Conservation (phyloP, 1,140 invertebrate genomes). For the Leptinotarsa defecta region DNA sequence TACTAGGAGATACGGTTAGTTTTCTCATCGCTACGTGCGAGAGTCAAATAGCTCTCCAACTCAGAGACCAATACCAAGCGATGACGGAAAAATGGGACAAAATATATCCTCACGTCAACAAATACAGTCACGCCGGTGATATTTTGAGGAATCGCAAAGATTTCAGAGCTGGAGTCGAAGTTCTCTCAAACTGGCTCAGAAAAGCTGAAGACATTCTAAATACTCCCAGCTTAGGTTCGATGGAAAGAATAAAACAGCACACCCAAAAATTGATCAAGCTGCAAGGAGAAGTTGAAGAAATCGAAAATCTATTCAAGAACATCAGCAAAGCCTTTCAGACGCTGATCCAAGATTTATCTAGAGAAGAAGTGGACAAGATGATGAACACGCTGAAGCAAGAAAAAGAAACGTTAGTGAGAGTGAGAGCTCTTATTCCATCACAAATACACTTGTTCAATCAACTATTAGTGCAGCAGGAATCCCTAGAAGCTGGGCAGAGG, state of each 20-base stretch:
- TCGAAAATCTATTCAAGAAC: conserved; percentile 87
- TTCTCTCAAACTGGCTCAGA: conserved; percentile 78
- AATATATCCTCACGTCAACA: conserved; percentile 79
- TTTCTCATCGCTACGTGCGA: conserved; percentile 88
- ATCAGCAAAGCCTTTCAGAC: conserved; percentile 89
- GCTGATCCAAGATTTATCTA: conserved; percentile 85
- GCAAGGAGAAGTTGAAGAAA: conserved; percentile 79
- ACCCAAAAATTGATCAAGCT: conserved; percentile 78
- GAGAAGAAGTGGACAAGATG: conserved; percentile 88
- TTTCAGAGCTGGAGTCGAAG: conserved; percentile 76
- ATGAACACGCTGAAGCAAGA: conserved; percentile 88
- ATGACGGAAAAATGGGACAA: conserved; percentile 80
- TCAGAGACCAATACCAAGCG: conserved; percentile 74
- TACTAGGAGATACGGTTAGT: conserved; percentile 81
- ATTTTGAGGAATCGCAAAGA: conserved; percentile 80
- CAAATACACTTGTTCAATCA: conserved; percentile 82
- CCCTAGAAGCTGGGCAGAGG: conserved; percentile 81
- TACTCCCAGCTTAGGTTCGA: conserved; percentile 71
- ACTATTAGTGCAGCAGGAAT: conserved; percentile 86
- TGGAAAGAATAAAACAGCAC: conserved; percentile 77
- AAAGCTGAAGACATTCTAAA: conserved; percentile 74
- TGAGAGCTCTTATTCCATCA: conserved; percentile 78
- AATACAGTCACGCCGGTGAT: conserved; percentile 87
- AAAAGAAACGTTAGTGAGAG: conserved; percentile 82
- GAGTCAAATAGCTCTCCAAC: conserved; percentile 74